Evolutionary conservation across 2,797 vertebrate species (phyloP).

Genomic region (Hypotaenidia philippensis): DNA sequence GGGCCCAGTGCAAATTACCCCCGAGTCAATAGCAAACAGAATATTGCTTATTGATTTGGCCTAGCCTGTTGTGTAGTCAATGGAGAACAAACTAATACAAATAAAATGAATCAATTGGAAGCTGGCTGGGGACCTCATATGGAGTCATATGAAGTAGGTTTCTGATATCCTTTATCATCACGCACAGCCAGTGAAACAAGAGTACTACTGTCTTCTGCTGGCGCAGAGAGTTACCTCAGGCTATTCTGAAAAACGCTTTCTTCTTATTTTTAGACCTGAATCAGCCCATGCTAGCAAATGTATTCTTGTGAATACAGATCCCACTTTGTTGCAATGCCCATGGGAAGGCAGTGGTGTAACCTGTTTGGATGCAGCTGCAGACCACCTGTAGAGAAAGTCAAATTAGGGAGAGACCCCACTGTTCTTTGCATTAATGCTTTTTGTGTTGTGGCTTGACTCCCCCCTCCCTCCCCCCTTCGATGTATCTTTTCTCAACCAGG

Average conservation of each 20-base stretch:
- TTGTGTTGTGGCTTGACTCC: slow-evolving; percentile 84
- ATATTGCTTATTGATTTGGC: slow-evolving; percentile 81
- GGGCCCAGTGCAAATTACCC: slow-evolving; percentile 33
- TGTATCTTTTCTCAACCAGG: slow-evolving; percentile 77
- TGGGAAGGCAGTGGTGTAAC: slow-evolving; percentile 85
- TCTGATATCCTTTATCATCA: slow-evolving; percentile 88
- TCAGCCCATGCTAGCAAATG: slow-evolving; percentile 81
- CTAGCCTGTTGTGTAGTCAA: slow-evolving; percentile 64
- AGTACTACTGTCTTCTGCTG: slow-evolving; percentile 89
- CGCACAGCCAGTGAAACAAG: slow-evolving; percentile 89
- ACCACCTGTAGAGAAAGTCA: slow-evolving; percentile 97
- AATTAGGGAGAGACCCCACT: slow-evolving; percentile 93
- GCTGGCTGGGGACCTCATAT: slow-evolving; percentile 85
- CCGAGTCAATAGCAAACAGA: slow-evolving; percentile 74
- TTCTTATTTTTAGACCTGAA: slow-evolving; percentile 92
- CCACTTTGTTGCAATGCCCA: slow-evolving; percentile 82
- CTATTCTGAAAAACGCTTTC: slow-evolving; percentile 87
- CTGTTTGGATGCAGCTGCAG: slow-evolving; percentile 92
- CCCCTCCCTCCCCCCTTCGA: slow-evolving; percentile 67
- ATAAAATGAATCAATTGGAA: slow-evolving; percentile 86
- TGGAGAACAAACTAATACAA: slow-evolving; percentile 80
- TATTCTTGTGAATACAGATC: slow-evolving; percentile 85
- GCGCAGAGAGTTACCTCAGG: slow-evolving; percentile 88
- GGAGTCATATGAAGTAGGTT: slow-evolving; percentile 90
- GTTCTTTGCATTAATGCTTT: slow-evolving; percentile 89